phyloP scores from a whole-genome alignment of 2,888 invertebrate species.

The Lasioglossum vierecki region DNA sequence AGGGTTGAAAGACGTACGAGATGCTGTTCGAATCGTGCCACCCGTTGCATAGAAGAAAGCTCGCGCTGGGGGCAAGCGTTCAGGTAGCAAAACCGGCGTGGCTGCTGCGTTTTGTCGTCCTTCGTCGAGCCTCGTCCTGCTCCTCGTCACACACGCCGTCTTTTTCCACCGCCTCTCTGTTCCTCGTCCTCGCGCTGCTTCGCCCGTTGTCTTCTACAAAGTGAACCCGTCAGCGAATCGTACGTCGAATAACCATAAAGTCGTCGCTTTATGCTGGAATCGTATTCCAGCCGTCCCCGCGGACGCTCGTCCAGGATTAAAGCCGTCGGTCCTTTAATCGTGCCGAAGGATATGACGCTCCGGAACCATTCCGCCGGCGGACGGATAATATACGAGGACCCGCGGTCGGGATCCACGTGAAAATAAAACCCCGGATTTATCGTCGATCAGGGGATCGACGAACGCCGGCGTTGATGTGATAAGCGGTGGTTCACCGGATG shows the following conservation, averaged over 20 bases:
- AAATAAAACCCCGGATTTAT: conserved; percentile 41
- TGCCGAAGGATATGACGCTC: conserved; percentile 69
- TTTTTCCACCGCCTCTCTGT: conserved; percentile 34
- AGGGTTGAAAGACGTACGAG: not conserved
- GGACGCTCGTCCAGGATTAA: conserved; percentile 68
- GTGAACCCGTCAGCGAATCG: conserved; percentile 76
- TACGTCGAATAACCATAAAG: conserved; percentile 76
- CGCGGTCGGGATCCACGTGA: conserved; percentile 5
- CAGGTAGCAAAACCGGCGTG: conserved; percentile 72
- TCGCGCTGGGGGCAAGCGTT: conserved; percentile 56
- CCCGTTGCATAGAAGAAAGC: conserved; percentile 59
- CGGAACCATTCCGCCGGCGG: conserved; percentile 49
- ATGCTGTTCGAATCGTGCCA: conserved; percentile 26
- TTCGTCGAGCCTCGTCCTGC: conserved; percentile 56
- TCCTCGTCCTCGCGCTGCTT: conserved; percentile 31
- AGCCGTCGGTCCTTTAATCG: conserved; percentile 71
- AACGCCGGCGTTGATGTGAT: conserved; percentile 11
- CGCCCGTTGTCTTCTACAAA: conserved; percentile 68
- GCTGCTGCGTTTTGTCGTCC: conserved; percentile 70
- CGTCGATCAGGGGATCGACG: conserved; percentile 20
- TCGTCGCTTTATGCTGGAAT: conserved; percentile 75
- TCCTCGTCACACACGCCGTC: conserved; percentile 44
- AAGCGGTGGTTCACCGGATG: conserved; percentile 5
- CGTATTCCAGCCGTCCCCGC: conserved; percentile 67
- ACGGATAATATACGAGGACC: conserved; percentile 50